Base-by-base conservation (phyloP, 2,888 invertebrate species). In the Thereva unica region DNA sequence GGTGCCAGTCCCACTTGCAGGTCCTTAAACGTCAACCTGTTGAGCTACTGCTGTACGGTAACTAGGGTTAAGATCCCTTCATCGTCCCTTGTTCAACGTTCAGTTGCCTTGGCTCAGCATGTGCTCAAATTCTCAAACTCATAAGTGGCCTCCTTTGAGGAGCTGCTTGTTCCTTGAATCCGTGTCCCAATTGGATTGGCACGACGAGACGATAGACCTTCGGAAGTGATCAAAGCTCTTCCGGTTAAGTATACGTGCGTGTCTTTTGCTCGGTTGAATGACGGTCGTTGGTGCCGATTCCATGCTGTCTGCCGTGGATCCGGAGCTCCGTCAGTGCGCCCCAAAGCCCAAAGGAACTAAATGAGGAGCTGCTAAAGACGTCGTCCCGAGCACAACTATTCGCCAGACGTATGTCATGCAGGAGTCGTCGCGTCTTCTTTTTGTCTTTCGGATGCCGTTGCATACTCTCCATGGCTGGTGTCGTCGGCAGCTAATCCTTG, bases 21-120 rank as follows among this genome's bases (percentile, higher is more conserved):
- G 44, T 53, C 64, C 64, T 64, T 53, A 64, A 64, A 64, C 53
- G 52, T 52, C 64, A 53, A 64, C 64, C 53, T 64, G 64, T 64
- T 64, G 64, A 64, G 35, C 64, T 52, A n/a, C 12, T 49, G 49
- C 50, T 35, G 61, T 61, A 61, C 61, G 61, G 49, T 61, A 59
- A 38, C 50, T 61, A 61, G 61, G 61, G 61, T 61, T 61, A 61
- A 61, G 61, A 61, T 61, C 61, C 23, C 41, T 61, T 61, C 50
- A 23, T 41, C 37, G 42, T 57, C 40, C 61, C 49, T 23, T 50
- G 12, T 40, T 49, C 23, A 23, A 23, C 23, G 23, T 23, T 23
- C 23, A 23, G 23, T 23, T 35, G 34, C 50, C 23, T 50, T 45
- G 50, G 34, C 50, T 23, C 50, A 61, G 45, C 50, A 50, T 61